These are phyloP conservation scores for Schlechtendalia chinensis DNA, from an alignment of 1,140 invertebrate species.

Conservation along the genomic window DNA sequence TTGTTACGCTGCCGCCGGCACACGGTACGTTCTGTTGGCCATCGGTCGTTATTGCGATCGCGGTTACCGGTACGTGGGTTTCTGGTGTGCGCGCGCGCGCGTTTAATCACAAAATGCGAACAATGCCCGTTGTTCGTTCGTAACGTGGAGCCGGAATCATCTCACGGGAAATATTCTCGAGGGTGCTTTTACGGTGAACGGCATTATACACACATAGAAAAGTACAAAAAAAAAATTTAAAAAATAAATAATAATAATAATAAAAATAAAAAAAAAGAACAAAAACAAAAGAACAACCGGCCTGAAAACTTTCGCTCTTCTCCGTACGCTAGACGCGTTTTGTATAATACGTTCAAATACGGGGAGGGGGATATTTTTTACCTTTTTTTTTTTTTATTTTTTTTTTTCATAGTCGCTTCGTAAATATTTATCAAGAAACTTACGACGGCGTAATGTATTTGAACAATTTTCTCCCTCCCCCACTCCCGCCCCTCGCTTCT, in stretches of 20 bases:
- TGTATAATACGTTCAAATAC: too few species aligned
- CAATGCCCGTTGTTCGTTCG: slow-evolving; percentile 42
- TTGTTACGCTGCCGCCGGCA: too few species aligned
- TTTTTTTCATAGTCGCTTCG: slow-evolving; percentile 2
- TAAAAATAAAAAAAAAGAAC: neutral
- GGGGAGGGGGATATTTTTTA: too few species aligned
- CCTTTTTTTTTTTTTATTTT: too few species aligned
- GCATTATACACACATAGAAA: slow-evolving; percentile 23
- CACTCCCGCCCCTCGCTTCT: too few species aligned
- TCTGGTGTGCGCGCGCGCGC: too few species aligned
- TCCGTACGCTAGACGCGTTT: neutral
- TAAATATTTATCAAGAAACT: slow-evolving; percentile 41
- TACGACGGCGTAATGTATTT: neutral
- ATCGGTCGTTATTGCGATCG: too few species aligned
- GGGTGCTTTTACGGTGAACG: slow-evolving; percentile 31
- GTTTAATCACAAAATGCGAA: slow-evolving; percentile 21
- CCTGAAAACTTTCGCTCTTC: neutral
- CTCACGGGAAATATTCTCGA: slow-evolving; percentile 33
- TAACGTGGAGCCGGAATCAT: slow-evolving; percentile 29
- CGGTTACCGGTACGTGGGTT: neutral
- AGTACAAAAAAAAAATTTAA: too few species aligned
- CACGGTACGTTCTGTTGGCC: too few species aligned
- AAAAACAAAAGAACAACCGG: neutral
- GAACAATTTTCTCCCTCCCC: slow-evolving; percentile 5
- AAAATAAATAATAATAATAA: too few species aligned